Base-by-base conservation (phyloP, 2,113 vertebrate species). In the Chloropsis cyanopogon region DNA sequence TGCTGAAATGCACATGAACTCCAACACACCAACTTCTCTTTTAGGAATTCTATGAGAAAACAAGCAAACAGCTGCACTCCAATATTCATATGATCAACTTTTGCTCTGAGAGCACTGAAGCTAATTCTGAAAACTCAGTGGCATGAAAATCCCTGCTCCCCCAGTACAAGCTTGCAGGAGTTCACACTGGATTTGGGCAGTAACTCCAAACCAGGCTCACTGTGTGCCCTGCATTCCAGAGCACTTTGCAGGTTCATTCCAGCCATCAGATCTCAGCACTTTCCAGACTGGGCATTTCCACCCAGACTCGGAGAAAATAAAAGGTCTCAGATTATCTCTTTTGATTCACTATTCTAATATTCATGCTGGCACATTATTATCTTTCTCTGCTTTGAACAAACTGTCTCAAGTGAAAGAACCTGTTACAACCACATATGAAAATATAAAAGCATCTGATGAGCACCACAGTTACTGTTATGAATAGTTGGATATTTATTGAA, bases 141-240 rank as follows among this genome's bases (percentile, higher is more conserved):
- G 68, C 59, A 75, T 44, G 63, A 47, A 94, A 93, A 82, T 88
- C 82, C 54, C 63, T 88, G 22, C 59, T 77, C 26, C 52, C 39
- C 42, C 70, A 85, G 83, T 66, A 80, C 29, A 91, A 26, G 39
- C 78, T 70, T 66, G 56, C 66, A 64, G 75, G 60, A 63, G 57
- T 41, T 96, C 82, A 63, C 91, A 66, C 28, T 39, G 81, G 87
- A 85, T 95, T 92, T 90, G 78, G 69, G 50, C 73, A 89, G 81
- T 89, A 90, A 77, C 46, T 82, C 83, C 92, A 93, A 80, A 87
- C 53, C 84, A 68, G 65, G 84, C 72, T 87, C 41, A 53, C 81
- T 82, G 35, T 75, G 88, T 84, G 65, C 73, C 60, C 78, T 75
- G 57, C 2, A 1, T 87, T 92, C 82, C 86, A 92, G 50, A 92